These are phyloP conservation scores for Pangasius mekongensis DNA, from an alignment of 2,797 vertebrate genomes.

Conservation along the genomic window DNA sequence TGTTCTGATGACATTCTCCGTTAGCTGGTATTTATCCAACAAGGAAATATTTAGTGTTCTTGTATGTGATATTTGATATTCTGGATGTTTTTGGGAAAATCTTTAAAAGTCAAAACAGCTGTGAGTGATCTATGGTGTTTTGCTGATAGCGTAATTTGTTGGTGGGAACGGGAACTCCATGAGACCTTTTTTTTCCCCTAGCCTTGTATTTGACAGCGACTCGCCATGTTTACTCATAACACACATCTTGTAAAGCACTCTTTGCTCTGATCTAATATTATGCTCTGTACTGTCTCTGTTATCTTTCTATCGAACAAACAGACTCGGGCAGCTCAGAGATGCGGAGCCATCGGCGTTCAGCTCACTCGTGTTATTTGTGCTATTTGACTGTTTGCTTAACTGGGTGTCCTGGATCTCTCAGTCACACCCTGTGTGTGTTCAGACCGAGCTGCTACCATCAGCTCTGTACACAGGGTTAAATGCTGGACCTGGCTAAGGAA, in stretches of 20 bases:
- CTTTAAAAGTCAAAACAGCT: constrained; percentile 37
- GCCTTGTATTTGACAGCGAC: constrained; percentile 24
- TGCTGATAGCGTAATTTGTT: constrained; percentile 25
- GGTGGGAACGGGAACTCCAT: constrained; percentile 22
- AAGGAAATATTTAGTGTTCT: neutral
- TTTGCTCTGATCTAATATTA: constrained; percentile 17
- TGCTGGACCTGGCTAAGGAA: constrained; percentile 72
- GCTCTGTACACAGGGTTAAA: constrained; percentile 70
- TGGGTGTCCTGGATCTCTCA: constrained; percentile 62
- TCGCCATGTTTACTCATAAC: constrained; percentile 41
- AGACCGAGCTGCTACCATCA: constrained; percentile 65
- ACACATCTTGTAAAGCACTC: constrained; percentile 15
- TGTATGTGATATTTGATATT: neutral
- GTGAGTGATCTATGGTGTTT: constrained; percentile 31
- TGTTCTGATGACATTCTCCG: neutral
- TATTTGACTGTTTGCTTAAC: constrained; percentile 48
- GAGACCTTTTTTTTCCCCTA: neutral
- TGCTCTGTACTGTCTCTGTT: constrained; percentile 48
- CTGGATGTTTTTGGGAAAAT: constrained; percentile 1
- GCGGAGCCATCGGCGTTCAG: constrained; percentile 32
- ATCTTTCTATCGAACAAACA: constrained; percentile 46
- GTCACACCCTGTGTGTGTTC: constrained; percentile 52
- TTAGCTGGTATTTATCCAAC: neutral
- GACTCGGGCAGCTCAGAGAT: constrained; percentile 43
- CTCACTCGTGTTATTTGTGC: constrained; percentile 35